Percentiles rank a stretch among this genome's conserved stretches.
phyloP scores from a whole-genome alignment of 2,888 invertebrate genomes.

The Apoda limacodes region DNA sequence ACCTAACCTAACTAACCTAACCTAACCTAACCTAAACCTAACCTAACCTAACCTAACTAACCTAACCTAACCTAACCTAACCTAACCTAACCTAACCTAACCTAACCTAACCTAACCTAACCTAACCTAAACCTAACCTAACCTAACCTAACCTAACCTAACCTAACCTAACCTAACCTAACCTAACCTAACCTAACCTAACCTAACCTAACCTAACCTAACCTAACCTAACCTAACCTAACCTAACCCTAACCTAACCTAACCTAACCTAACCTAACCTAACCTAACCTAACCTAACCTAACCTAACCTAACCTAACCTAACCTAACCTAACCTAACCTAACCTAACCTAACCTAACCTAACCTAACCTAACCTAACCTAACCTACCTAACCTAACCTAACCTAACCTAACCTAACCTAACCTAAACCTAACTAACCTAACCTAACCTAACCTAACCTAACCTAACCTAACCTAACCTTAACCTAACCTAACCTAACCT shows the following conservation, averaged over 20 bases:
- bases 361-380: no score
- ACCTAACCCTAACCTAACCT: slow-evolving; percentile 19
- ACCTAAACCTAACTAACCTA: no score
- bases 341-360: slow-evolving; percentile 20
- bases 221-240: slow-evolving; percentile 17
- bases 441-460: no score
- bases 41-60: slow-evolving; percentile 6
- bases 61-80: slow-evolving; percentile 10
- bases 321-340: slow-evolving; percentile 16
- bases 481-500: no score
- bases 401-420: no score
- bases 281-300: slow-evolving; percentile 20
- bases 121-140: slow-evolving; percentile 19
- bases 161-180: slow-evolving; percentile 15
- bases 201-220: slow-evolving; percentile 9
- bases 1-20: slow-evolving; percentile 17
- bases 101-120: slow-evolving; percentile 16
- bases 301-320: slow-evolving; percentile 21
- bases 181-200: slow-evolving; percentile 9
- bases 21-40: slow-evolving; percentile 14
- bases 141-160: slow-evolving; percentile 18
- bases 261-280: slow-evolving; percentile 18
- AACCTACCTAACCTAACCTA: no score
- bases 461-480: no score
- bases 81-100: slow-evolving; percentile 10